phyloP scores from a whole-genome alignment of 35 echinoderm and acorn worm species.

The Ophioderma brevispina region DNA sequence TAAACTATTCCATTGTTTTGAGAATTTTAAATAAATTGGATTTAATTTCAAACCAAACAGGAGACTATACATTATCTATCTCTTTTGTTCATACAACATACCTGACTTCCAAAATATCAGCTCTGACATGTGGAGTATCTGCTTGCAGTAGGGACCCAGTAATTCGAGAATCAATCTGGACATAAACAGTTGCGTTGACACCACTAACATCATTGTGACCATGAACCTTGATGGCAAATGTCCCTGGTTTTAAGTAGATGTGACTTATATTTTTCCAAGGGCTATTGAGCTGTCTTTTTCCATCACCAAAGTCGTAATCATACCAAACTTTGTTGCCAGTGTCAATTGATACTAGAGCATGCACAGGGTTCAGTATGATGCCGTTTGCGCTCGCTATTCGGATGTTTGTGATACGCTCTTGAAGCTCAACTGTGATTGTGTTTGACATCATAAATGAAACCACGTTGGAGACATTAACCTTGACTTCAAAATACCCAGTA shows the following conservation, averaged over 20 bases:
- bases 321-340: slow-evolving; percentile 78
- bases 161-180: slow-evolving; percentile 74
- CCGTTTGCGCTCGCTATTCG: slow-evolving; percentile 29
- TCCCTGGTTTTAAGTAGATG: slow-evolving; percentile 33
- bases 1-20: too few relatives aligned
- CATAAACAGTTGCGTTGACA: neutral
- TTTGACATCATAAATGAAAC: slow-evolving; percentile 82
- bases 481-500: slow-evolving; percentile 56
- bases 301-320: slow-evolving; percentile 74
- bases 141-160: slow-evolving; percentile 8
- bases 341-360: slow-evolving; percentile 1
- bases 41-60: too few relatives aligned
- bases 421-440: slow-evolving; percentile 48
- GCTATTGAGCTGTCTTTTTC: slow-evolving; percentile 1
- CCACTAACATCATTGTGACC: slow-evolving; percentile 61
- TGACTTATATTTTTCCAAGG: neutral
- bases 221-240: slow-evolving; percentile 30
- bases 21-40: too few relatives aligned
- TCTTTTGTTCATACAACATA: slow-evolving; percentile 20
- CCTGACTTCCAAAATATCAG: slow-evolving; percentile 17
- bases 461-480: slow-evolving; percentile 79
- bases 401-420: slow-evolving; percentile 64
- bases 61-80: too few relatives aligned
- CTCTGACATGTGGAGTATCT: slow-evolving; percentile 40
- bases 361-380: slow-evolving; percentile 30